phyloP scores from a whole-genome alignment of 2,888 invertebrate genomes.

The Netelia virgata region DNA sequence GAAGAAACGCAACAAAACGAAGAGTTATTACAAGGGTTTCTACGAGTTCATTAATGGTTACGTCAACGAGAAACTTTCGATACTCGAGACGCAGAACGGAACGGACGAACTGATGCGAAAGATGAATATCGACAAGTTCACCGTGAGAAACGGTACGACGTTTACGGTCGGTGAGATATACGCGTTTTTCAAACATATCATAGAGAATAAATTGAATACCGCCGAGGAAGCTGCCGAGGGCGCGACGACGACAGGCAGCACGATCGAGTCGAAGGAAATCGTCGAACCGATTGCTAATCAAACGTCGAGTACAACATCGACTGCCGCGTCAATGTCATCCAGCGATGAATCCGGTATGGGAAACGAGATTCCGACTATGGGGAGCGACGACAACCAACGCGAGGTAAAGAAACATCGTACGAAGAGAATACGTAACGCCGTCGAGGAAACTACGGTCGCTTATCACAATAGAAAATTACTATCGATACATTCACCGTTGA shows the following conservation, averaged over 20 bases:
- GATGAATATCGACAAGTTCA: conserved; percentile 82
- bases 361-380: conserved; percentile 81
- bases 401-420: conserved; percentile 81
- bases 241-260: conserved; percentile 56
- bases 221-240: conserved; percentile 45
- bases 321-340: conserved; percentile 59
- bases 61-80: conserved; percentile 80
- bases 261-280: conserved; percentile 43
- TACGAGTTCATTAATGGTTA: conserved; percentile 83
- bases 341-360: conserved; percentile 72
- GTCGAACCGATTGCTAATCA: conserved; percentile 54
- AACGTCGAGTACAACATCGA: conserved; percentile 60
- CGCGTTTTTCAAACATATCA: conserved; percentile 85
- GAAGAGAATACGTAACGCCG: conserved; percentile 81
- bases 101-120: conserved; percentile 81
- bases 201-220: conserved; percentile 81
- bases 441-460: conserved; percentile 71
- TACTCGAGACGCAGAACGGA: conserved; percentile 78
- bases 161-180: conserved; percentile 83
- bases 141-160: conserved; percentile 81
- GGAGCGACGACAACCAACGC: conserved; percentile 48
- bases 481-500: conserved; percentile 75
- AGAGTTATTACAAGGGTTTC: conserved; percentile 82
- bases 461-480: conserved; percentile 76
- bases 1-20: conserved; percentile 78